Conservation (phyloP, 2,113 vertebrate species). For the Urocolius indicus region DNA sequence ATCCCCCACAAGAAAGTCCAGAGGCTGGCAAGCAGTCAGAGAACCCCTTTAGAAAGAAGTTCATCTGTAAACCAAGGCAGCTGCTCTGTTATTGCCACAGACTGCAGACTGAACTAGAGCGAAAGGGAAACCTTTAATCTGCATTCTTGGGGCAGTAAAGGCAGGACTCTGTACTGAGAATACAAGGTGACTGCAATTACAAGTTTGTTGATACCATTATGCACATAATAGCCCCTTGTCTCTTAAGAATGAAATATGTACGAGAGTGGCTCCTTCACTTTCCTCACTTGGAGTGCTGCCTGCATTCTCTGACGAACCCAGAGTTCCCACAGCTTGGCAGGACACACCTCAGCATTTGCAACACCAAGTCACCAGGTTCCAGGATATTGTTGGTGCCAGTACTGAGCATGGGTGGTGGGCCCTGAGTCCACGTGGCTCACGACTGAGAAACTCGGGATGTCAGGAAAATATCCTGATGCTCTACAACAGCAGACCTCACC, state of each 20-base stretch:
- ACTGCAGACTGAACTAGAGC: rapidly evolving
- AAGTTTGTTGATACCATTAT: background rate
- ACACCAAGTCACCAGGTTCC: background rate
- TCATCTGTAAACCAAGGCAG: background rate
- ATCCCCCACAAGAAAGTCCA: background rate
- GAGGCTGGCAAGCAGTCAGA: background rate
- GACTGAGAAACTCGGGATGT: rapidly evolving
- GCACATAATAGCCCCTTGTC: background rate
- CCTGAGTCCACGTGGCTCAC: rapidly evolving
- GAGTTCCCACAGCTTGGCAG: background rate
- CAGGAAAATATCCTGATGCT: background rate
- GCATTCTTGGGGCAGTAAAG: background rate
- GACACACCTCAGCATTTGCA: background rate
- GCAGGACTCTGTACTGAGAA: slow-evolving; percentile 40
- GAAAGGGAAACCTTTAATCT: background rate
- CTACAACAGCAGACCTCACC: background rate
- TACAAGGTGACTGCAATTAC: background rate
- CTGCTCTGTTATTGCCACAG: background rate
- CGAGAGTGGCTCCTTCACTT: background rate
- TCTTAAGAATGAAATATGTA: rapidly evolving
- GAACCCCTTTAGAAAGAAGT: background rate
- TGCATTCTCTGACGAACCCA: background rate
- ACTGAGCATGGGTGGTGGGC: background rate
- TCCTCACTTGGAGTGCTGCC: background rate
- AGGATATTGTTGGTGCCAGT: background rate